Evolutionary conservation across 1,140 invertebrate genomes (phyloP).

Genomic region (Acromyrmex echinatior): DNA sequence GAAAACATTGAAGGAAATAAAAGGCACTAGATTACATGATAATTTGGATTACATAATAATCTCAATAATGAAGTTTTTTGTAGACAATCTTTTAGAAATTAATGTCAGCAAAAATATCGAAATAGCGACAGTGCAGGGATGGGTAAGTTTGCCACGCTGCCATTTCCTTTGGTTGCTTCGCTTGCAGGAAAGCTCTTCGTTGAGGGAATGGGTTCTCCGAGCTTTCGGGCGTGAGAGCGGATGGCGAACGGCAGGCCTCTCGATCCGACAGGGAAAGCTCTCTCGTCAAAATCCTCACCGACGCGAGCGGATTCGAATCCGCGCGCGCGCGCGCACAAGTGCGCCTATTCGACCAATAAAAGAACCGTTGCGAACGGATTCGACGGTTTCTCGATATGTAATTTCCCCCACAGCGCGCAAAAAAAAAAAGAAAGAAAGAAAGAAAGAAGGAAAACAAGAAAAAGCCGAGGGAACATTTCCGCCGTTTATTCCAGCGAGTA

Average conservation of each 20-base stretch:
- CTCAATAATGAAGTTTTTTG: neutral
- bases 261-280: constrained; percentile 55
- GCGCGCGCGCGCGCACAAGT: neutral
- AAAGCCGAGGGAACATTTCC: constrained; percentile 18
- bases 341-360: constrained; percentile 51
- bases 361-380: constrained; percentile 57
- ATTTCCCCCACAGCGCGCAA: constrained; percentile 42
- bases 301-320: constrained; percentile 33
- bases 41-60: neutral
- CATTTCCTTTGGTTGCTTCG: constrained; percentile 39
- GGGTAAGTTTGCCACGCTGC: constrained; percentile 3
- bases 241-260: constrained; percentile 41
- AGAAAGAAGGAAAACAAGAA: neutral
- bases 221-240: constrained; percentile 46
- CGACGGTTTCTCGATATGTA: constrained; percentile 64
- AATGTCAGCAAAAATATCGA: constrained; percentile 25
- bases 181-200: constrained; percentile 26
- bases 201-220: neutral
- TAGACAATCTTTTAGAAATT: constrained; percentile 8
- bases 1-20: neutral
- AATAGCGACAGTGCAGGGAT: neutral
- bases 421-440: neutral
- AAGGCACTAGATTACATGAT: neutral
- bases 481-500: constrained; percentile 56
- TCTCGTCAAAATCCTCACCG: constrained; percentile 56